Conservation (phyloP, 2,797 vertebrate species). For the Cynodonichthys magdalenae region DNA sequence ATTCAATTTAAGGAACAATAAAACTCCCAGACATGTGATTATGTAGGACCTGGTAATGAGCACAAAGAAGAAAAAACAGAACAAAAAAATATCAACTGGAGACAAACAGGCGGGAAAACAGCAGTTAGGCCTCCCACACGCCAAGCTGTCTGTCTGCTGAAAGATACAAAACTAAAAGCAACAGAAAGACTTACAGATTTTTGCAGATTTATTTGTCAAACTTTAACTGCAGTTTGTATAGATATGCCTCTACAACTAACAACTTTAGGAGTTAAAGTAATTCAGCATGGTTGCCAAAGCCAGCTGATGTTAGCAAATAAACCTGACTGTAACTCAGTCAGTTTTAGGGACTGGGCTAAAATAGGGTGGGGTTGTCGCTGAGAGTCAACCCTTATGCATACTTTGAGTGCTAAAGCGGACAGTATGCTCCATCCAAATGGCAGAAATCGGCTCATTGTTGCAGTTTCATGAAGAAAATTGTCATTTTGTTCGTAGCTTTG, state of each 20-base stretch:
- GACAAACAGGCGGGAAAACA: constrained; percentile 32
- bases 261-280: no score
- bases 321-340: no score
- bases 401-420: no score
- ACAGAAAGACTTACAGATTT: constrained; percentile 5
- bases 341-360: no score
- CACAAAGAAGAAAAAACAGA: constrained; percentile 21
- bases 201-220: constrained; percentile 17
- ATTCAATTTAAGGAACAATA: neutral
- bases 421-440: no score
- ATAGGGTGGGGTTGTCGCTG: no score
- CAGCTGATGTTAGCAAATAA: no score
- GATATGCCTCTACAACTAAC: constrained; percentile 2
- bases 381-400: no score
- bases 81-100: constrained; percentile 41
- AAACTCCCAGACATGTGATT: constrained; percentile 22
- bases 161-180: neutral
- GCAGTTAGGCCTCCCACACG: constrained; percentile 41
- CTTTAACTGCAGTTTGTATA: constrained; percentile 17
- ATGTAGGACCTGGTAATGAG: constrained; percentile 30
- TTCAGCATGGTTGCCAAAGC: no score
- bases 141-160: constrained; percentile 16
- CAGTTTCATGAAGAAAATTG: no score
- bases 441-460: no score
- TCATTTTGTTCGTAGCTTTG: no score